Percentiles rank a stretch among this genome's conserved stretches.
Evolutionary conservation across 2,113 vertebrate genomes (phyloP).

Genomic region (Tragelaphus scriptus): DNA sequence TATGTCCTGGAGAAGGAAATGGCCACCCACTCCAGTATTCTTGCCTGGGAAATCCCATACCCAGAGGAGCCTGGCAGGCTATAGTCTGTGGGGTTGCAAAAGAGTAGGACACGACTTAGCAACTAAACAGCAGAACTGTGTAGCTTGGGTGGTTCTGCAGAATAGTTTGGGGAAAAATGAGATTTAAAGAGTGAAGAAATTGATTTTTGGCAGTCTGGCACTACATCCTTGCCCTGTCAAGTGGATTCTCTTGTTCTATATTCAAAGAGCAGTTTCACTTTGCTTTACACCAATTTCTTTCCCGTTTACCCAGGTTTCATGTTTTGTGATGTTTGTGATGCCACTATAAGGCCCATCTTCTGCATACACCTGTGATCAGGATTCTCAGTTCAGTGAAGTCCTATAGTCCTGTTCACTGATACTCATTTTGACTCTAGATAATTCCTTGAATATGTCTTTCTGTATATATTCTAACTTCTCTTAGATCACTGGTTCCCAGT

Average conservation of each 20-base stretch:
- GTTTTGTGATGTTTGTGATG: neutral
- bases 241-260: neutral
- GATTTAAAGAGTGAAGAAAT: neutral
- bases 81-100: neutral
- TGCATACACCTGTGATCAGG: neutral
- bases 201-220: neutral
- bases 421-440: neutral
- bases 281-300: neutral
- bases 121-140: neutral
- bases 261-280: neutral
- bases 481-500: neutral
- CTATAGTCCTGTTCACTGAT: neutral
- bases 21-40: neutral
- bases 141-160: neutral
- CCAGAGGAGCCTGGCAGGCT: neutral
- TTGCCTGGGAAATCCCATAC: neutral
- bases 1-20: neutral
- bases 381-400: neutral
- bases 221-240: neutral
- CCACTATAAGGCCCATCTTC: neutral
- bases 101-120: neutral
- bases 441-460: neutral
- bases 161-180: neutral
- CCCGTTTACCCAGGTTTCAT: neutral
- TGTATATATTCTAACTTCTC: neutral